These are phyloP conservation scores for Furcifer pardalis DNA, from an alignment of 2,797 vertebrate species.

Conservation along the genomic window DNA sequence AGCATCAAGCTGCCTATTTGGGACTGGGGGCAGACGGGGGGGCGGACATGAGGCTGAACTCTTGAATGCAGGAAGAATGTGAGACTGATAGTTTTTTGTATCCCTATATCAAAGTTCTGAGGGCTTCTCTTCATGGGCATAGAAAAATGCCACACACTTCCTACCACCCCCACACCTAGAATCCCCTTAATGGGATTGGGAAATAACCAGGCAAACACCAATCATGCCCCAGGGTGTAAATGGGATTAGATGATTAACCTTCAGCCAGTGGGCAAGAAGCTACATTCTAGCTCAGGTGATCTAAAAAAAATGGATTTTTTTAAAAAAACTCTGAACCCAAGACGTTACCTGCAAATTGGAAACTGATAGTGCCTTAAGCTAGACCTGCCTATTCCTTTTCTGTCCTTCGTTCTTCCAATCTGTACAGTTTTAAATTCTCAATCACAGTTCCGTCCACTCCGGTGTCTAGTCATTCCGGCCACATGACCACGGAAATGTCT, in stretches of 20 bases:
- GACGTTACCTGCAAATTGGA: neutral
- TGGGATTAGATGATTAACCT: conserved; percentile 21
- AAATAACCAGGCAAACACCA: conserved; percentile 28
- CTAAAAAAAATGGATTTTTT: neutral
- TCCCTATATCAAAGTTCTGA: neutral
- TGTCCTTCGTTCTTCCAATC: too few species aligned
- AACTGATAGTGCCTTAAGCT: neutral
- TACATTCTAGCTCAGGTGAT: neutral
- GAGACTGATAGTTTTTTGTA: neutral
- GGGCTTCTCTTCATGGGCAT: neutral
- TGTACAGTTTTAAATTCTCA: neutral
- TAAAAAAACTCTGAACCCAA: neutral
- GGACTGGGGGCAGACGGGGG: too few species aligned
- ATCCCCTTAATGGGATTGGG: conserved; percentile 14
- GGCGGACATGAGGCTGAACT: too few species aligned
- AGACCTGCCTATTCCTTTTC: neutral
- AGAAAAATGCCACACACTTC: neutral
- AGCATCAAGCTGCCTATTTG: neutral
- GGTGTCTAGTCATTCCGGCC: too few species aligned
- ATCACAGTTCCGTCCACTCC: too few species aligned
- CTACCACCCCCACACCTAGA: neutral
- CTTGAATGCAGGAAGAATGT: neutral
- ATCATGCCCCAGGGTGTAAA: conserved; percentile 15
- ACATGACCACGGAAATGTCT: too few species aligned
- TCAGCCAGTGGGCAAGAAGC: conserved; percentile 2